Percentiles rank a stretch among this genome's conserved stretches.
phyloP scores from a whole-genome alignment of 2,888 invertebrate species.

The Hoplodrina ambigua region DNA sequence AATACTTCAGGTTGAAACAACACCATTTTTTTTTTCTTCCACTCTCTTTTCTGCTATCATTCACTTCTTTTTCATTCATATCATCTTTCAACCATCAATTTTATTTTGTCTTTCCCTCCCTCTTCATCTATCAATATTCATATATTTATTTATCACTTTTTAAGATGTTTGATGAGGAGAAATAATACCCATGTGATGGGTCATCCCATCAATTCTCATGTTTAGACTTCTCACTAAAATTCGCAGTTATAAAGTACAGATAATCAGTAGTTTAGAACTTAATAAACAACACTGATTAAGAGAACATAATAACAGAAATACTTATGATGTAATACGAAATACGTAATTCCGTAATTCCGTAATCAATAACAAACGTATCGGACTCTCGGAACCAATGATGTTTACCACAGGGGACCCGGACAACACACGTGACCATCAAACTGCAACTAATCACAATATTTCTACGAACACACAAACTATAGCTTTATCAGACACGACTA shows the following conservation, averaged over 20 bases:
- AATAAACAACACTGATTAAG: constrained; percentile 31
- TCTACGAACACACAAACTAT: constrained; percentile 44
- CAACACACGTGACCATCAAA: constrained; percentile 41
- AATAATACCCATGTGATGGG: too few relatives aligned
- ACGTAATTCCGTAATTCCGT: constrained; percentile 56
- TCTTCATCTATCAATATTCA: too few relatives aligned
- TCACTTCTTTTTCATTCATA: too few relatives aligned
- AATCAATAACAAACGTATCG: constrained; percentile 43
- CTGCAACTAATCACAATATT: constrained; percentile 54
- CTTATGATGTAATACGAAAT: constrained; percentile 53
- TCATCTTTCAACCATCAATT: too few relatives aligned
- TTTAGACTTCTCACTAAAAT: background rate
- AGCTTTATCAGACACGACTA: constrained; percentile 50
- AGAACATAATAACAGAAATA: constrained; percentile 42
- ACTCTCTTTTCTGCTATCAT: too few relatives aligned
- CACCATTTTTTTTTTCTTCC: too few relatives aligned
- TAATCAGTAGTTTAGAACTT: constrained; percentile 12
- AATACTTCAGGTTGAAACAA: too few relatives aligned
- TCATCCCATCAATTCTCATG: too few relatives aligned
- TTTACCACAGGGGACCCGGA: constrained; percentile 27
- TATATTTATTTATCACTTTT: too few relatives aligned
- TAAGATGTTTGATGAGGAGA: too few relatives aligned
- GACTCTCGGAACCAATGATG: constrained; percentile 25
- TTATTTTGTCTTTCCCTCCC: too few relatives aligned
- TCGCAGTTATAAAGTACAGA: background rate